Evolutionary conservation across 2,113 vertebrate genomes (phyloP).

Genomic region (Hippocampus zosterae): DNA sequence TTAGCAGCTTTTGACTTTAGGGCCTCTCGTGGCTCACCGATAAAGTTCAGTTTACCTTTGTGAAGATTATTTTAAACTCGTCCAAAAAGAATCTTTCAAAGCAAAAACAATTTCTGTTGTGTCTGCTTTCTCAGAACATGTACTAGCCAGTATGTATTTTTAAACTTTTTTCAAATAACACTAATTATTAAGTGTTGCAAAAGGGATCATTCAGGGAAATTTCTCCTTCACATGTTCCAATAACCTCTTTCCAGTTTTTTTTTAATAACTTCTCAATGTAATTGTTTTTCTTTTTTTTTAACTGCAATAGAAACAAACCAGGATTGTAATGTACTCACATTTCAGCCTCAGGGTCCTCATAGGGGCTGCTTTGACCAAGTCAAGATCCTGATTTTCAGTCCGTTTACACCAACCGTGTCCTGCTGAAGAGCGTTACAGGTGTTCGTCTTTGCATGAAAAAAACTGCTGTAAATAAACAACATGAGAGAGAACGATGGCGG

Average conservation of each 20-base stretch:
- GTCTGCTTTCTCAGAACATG: constrained; percentile 13
- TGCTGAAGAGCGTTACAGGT: neutral
- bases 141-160: constrained; percentile 17
- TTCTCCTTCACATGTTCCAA: constrained; percentile 10
- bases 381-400: constrained; percentile 6
- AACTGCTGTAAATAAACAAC: constrained; percentile 33
- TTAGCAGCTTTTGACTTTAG: neutral
- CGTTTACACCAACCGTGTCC: constrained; percentile 7
- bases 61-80: constrained; percentile 36
- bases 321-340: constrained; percentile 35
- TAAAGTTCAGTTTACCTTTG: constrained; percentile 45
- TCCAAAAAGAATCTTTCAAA: constrained; percentile 10
- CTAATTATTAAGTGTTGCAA: constrained; percentile 18
- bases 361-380: constrained; percentile 17
- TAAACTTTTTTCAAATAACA: constrained; percentile 24
- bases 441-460: constrained; percentile 12
- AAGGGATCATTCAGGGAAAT: constrained; percentile 55
- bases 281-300: neutral
- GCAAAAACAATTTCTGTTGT: neutral
- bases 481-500: neutral
- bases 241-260: constrained; percentile 25
- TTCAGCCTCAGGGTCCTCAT: constrained; percentile 48
- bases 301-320: constrained; percentile 35
- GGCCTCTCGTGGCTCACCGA: neutral
- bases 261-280: constrained; percentile 28